These are phyloP conservation scores for Apodemia mormo DNA, from an alignment of 2,888 invertebrate genomes.

Conservation along the genomic window DNA sequence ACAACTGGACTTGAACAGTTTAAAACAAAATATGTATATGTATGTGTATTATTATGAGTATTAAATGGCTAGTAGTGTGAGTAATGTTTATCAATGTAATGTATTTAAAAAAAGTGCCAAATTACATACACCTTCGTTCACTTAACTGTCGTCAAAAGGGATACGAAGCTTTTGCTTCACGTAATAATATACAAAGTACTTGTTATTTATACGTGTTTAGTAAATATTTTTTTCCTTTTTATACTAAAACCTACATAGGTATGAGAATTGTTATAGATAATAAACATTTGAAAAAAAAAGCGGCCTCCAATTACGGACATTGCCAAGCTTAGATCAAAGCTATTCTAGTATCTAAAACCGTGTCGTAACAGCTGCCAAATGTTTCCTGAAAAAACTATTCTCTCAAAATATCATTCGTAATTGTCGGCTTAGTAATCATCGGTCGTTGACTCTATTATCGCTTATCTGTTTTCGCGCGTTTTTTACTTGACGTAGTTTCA, in stretches of 20 bases:
- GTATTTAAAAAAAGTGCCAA: too few species aligned
- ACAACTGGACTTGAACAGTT: too few species aligned
- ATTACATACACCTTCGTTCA: too few species aligned
- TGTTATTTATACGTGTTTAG: too few species aligned
- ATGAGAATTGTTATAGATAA: neutral
- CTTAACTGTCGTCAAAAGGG: too few species aligned
- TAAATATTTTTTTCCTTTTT: too few species aligned
- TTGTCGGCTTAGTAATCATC: conserved; percentile 40
- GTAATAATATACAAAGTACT: too few species aligned
- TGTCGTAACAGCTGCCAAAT: conserved; percentile 53
- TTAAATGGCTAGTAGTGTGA: too few species aligned
- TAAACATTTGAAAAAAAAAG: neutral
- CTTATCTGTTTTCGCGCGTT: conserved; percentile 22
- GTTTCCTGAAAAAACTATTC: conserved; percentile 54
- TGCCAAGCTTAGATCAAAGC: conserved; percentile 36
- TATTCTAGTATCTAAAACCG: conserved; percentile 40
- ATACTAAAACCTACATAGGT: neutral
- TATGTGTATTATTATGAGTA: too few species aligned
- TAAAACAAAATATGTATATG: too few species aligned
- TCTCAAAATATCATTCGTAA: conserved; percentile 52
- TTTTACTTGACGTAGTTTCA: neutral
- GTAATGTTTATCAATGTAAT: too few species aligned
- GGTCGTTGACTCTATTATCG: conserved; percentile 46
- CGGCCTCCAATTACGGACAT: conserved; percentile 18
- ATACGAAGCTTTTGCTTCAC: too few species aligned